These are phyloP conservation scores for Argyra leucocephala DNA, from an alignment of 2,888 invertebrate species.

Conservation along the genomic window DNA sequence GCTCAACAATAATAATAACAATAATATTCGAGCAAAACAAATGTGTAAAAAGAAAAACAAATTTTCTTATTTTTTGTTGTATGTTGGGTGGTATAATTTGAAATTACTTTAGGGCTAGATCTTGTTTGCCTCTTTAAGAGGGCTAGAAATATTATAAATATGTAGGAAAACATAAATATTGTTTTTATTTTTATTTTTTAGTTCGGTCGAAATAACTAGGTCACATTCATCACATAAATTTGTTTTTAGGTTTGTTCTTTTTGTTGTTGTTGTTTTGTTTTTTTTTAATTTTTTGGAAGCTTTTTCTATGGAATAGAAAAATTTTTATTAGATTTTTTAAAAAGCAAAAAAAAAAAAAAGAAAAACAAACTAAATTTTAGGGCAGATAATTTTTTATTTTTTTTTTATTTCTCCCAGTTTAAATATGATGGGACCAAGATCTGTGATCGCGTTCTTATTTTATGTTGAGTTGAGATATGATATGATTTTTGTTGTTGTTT, in stretches of 20 bases:
- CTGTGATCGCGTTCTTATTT: neutral
- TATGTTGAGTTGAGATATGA: too few species aligned
- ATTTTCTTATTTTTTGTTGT: neutral
- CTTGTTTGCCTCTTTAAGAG: neutral
- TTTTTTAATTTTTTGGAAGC: neutral
- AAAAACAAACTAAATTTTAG: neutral
- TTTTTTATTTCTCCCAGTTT: neutral
- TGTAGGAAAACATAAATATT: slow-evolving; percentile 6
- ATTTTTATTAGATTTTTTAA: neutral
- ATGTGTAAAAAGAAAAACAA: neutral
- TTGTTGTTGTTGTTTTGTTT: too few species aligned
- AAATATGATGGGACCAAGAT: neutral
- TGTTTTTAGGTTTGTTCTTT: too few species aligned
- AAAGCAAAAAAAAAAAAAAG: neutral
- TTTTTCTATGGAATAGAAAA: neutral
- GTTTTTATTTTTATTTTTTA: neutral
- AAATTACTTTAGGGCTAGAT: neutral
- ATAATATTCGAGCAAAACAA: neutral
- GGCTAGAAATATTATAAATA: neutral
- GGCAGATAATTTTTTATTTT: neutral
- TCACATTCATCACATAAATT: slow-evolving; percentile 4
- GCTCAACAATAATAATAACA: too few species aligned
- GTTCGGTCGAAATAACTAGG: neutral
- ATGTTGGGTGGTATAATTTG: neutral
- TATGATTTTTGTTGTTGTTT: too few species aligned